These are phyloP conservation scores for Biston stratarius DNA, from an alignment of 2,888 invertebrate species.

Conservation along the genomic window DNA sequence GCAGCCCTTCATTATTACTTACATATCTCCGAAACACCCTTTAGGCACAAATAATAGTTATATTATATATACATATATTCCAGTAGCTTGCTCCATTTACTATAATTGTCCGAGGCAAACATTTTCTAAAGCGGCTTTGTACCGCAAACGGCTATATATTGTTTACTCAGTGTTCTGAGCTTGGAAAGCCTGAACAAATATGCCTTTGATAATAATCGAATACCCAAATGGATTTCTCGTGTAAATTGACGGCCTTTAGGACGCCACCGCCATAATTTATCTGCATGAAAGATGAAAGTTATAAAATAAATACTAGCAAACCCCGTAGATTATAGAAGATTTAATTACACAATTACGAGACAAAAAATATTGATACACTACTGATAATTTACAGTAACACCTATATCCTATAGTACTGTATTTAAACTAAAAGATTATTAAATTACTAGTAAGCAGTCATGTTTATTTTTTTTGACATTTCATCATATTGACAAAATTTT, in stretches of 20 bases:
- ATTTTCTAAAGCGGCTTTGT: constrained; percentile 17
- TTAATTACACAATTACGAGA: too few relatives aligned
- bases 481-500: too few relatives aligned
- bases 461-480: too few relatives aligned
- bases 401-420: too few relatives aligned
- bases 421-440: too few relatives aligned
- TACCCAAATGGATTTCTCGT: constrained; percentile 46
- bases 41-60: too few relatives aligned
- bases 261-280: constrained; percentile 16
- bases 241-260: constrained; percentile 37
- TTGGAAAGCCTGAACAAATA: constrained; percentile 44
- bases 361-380: too few relatives aligned
- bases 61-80: background rate
- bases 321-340: too few relatives aligned
- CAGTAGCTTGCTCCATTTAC: constrained; percentile 1
- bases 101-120: constrained; percentile 4
- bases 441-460: too few relatives aligned
- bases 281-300: background rate
- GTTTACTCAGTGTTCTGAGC: constrained; percentile 26
- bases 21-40: too few relatives aligned
- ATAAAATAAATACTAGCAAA: background rate
- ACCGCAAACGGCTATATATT: constrained; percentile 13
- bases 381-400: too few relatives aligned
- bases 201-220: constrained; percentile 42
- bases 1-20: too few relatives aligned